Evolutionary conservation across 2,888 invertebrate species (phyloP).

Genomic region (Lydus trimaculatus): DNA sequence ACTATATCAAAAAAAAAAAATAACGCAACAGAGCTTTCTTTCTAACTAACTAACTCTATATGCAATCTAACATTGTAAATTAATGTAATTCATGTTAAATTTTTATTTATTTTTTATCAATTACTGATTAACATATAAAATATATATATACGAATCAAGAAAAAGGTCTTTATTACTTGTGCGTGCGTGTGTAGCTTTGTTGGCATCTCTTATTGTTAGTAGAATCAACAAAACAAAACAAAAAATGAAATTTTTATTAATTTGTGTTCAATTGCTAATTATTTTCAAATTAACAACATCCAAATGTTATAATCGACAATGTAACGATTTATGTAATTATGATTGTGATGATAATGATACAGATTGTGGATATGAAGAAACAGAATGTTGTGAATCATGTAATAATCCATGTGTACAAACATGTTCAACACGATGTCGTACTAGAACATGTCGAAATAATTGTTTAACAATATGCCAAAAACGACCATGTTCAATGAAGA

Average conservation of each 20-base stretch:
- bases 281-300: not conserved
- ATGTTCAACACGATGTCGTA: not conserved
- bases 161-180: constrained; percentile 1
- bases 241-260: not conserved
- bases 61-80: constrained; percentile 10
- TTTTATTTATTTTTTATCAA: too few species aligned
- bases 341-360: not conserved
- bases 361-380: not conserved
- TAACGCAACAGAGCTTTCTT: too few species aligned
- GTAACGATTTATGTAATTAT: not conserved
- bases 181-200: not conserved
- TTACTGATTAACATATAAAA: too few species aligned
- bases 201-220: not conserved
- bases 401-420: not conserved
- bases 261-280: not conserved
- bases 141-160: too few species aligned
- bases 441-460: not conserved
- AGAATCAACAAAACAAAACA: not conserved
- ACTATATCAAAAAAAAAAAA: not conserved
- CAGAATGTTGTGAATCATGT: not conserved
- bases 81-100: too few species aligned
- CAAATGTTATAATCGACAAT: not conserved
- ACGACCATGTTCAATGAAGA: not conserved
- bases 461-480: not conserved
- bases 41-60: constrained; percentile 2